Evolutionary conservation across 1,140 invertebrate genomes (phyloP).

Genomic region (Eubasilissa regina): DNA sequence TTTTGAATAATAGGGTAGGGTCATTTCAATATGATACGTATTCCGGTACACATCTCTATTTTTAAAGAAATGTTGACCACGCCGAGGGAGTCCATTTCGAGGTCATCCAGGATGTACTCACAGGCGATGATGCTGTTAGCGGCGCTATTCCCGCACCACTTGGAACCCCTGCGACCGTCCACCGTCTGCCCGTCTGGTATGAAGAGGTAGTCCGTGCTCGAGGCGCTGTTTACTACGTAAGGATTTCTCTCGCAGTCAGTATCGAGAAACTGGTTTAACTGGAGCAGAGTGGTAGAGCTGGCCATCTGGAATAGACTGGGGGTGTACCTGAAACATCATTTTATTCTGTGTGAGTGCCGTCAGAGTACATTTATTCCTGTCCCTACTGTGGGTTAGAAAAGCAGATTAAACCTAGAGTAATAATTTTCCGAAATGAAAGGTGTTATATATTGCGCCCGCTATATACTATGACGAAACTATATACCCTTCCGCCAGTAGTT

Average conservation of each 20-base stretch:
- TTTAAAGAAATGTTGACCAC: too few relatives aligned
- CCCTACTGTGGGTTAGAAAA: not conserved
- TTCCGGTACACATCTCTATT: too few relatives aligned
- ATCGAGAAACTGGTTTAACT: conserved; percentile 66
- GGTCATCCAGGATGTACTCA: too few relatives aligned
- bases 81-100: too few relatives aligned
- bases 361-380: not conserved
- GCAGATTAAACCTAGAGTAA: too few relatives aligned
- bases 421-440: too few relatives aligned
- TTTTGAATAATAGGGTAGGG: too few relatives aligned
- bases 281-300: conserved; percentile 60
- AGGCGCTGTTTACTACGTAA: conserved; percentile 62
- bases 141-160: conserved; percentile 68
- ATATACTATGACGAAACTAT: too few relatives aligned
- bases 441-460: too few relatives aligned
- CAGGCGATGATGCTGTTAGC: conserved; percentile 67
- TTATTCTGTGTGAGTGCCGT: not conserved
- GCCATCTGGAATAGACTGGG: conserved; percentile 67
- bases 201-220: conserved; percentile 71
- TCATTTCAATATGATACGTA: too few relatives aligned
- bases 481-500: too few relatives aligned
- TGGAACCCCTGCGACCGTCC: conserved; percentile 66
- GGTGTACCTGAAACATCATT: conserved; percentile 62
- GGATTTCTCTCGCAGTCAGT: conserved; percentile 68
- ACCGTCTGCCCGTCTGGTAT: conserved; percentile 71